These are phyloP conservation scores for Laodelphax striatellus DNA, from an alignment of 1,140 invertebrate species.

Conservation along the genomic window DNA sequence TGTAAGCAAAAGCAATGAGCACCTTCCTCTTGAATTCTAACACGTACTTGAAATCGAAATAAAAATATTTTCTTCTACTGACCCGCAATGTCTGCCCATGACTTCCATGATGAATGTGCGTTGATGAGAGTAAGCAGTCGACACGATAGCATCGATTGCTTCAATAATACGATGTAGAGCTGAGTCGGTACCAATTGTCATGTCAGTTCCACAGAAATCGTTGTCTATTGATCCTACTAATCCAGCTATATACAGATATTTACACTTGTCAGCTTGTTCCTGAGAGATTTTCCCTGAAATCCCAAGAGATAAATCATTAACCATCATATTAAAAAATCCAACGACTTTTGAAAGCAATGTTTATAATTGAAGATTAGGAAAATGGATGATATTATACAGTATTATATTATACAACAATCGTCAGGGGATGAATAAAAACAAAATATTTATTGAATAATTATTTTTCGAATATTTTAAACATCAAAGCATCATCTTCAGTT, in stretches of 20 bases:
- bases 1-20: too few species aligned
- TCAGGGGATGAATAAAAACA: too few species aligned
- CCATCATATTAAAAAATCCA: too few species aligned
- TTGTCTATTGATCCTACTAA: slow-evolving; percentile 99
- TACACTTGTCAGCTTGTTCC: slow-evolving; percentile 63
- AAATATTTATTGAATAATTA: too few species aligned
- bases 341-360: not conserved
- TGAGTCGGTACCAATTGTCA: slow-evolving; percentile 99
- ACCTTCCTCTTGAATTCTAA: too few species aligned
- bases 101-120: slow-evolving; percentile 99
- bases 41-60: too few species aligned
- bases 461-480: too few species aligned
- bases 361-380: not conserved
- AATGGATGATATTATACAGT: too few species aligned
- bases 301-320: not conserved
- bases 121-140: slow-evolving; percentile 97
- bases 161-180: slow-evolving; percentile 97
- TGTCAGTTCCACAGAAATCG: slow-evolving; percentile 99
- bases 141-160: slow-evolving; percentile 94
- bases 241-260: slow-evolving; percentile 85
- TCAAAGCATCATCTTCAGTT: too few species aligned
- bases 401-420: too few species aligned
- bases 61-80: slow-evolving; percentile 37
- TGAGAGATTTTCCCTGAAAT: slow-evolving; percentile 58
- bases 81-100: slow-evolving; percentile 99